Conservation (phyloP, 2,113 vertebrate genomes). For the Noturus placidus region DNA sequence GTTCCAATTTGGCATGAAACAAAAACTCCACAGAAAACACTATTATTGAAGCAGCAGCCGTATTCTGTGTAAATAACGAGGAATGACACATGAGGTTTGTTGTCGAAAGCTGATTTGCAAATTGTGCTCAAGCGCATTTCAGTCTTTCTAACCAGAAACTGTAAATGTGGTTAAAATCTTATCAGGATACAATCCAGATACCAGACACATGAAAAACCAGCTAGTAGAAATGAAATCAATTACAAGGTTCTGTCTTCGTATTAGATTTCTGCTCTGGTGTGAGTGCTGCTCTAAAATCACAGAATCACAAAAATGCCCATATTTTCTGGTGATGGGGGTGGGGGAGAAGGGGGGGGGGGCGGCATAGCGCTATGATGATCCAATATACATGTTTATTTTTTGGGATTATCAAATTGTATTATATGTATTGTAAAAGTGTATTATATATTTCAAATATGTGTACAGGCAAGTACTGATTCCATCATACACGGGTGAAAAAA, state of each 20-base stretch:
- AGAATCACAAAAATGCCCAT: not conserved
- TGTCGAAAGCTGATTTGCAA: not conserved
- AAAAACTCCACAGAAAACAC: not conserved
- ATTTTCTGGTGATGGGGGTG: not conserved
- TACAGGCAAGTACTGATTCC: not conserved
- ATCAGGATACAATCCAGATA: slow-evolving; percentile 6
- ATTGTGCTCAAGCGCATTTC: not conserved
- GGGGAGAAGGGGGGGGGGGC: not conserved
- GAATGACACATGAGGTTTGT: not conserved
- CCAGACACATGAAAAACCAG: not conserved
- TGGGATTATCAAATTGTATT: not conserved
- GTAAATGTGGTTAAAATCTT: not conserved
- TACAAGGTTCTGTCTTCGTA: not conserved
- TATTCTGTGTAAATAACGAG: not conserved
- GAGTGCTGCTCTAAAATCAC: not conserved
- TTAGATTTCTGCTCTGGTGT: not conserved
- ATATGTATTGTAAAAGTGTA: not conserved
- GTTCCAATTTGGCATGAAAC: not conserved
- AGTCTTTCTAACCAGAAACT: not conserved
- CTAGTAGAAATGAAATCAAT: not conserved
- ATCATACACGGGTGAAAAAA: not conserved
- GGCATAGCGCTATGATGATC: not conserved
- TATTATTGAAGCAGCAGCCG: not conserved
- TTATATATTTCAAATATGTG: not conserved
- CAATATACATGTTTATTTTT: not conserved